A percentile compares a stretch with the other conserved stretches of the same genome.
Conservation (phyloP, 2,888 invertebrate species). For the Odontothrips loti region DNA sequence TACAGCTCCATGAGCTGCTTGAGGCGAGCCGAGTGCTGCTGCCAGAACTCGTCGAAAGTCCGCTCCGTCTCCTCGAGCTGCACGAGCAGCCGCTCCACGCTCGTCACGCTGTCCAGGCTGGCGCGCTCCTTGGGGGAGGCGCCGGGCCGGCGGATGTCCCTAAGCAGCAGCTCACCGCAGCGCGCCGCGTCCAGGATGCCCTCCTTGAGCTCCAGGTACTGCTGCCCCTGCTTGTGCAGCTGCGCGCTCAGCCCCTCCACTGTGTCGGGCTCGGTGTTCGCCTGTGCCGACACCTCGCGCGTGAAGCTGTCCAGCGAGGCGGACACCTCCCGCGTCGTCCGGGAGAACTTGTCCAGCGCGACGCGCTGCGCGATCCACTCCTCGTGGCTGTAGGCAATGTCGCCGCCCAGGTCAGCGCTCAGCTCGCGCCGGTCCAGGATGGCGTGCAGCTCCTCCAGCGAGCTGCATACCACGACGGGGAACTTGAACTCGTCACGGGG, state of each 20-base stretch:
- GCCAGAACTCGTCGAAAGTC: conserved; percentile 93
- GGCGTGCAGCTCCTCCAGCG: conserved; percentile 78
- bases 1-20: conserved; percentile 86
- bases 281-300: conserved; percentile 77
- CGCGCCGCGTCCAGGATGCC: conserved; percentile 81
- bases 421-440: conserved; percentile 79
- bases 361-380: conserved; percentile 97
- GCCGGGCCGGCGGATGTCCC: conserved; percentile 56
- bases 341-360: conserved; percentile 93
- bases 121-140: conserved; percentile 39
- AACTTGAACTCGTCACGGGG: conserved; percentile 28
- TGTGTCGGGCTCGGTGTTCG: conserved; percentile 78
- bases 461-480: conserved; percentile 73
- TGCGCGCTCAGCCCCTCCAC: conserved; percentile 84
- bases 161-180: conserved; percentile 82
- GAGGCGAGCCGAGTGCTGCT: conserved; percentile 81
- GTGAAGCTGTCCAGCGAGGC: conserved; percentile 81
- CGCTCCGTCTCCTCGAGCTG: conserved; percentile 92
- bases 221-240: conserved; percentile 73
- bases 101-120: conserved; percentile 76
- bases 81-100: conserved; percentile 85
- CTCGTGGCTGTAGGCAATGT: conserved; percentile 82
- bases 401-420: conserved; percentile 85
- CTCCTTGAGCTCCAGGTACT: conserved; percentile 69
- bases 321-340: conserved; percentile 85